phyloP scores from a whole-genome alignment of 2,113 vertebrate genomes.

The Oenanthe oenanthe region DNA sequence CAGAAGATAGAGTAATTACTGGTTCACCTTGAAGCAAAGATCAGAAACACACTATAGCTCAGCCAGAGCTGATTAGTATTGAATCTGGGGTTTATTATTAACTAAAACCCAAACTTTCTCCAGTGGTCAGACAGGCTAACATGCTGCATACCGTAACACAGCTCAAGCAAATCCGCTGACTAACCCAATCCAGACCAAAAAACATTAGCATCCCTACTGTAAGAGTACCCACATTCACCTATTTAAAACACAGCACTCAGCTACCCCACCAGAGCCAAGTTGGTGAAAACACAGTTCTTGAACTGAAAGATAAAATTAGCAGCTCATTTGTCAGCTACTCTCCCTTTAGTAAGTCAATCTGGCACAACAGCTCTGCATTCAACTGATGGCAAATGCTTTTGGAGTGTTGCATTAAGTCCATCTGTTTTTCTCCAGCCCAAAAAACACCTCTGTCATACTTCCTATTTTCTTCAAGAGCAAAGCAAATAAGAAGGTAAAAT shows the following conservation, averaged over 20 bases:
- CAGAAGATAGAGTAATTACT: constrained; percentile 50
- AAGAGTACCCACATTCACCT: not conserved
- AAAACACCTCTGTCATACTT: not conserved
- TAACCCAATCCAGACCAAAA: not conserved
- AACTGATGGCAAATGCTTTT: not conserved
- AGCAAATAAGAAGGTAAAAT: constrained; percentile 2
- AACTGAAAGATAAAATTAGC: constrained; percentile 67
- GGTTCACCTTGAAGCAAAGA: constrained; percentile 74
- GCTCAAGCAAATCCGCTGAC: constrained; percentile 35
- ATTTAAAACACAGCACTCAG: not conserved
- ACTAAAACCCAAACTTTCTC: constrained; percentile 59
- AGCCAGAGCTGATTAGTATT: constrained; percentile 53
- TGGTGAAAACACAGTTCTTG: constrained; percentile 24
- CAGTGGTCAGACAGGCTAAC: constrained; percentile 28
- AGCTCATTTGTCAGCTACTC: constrained; percentile 68
- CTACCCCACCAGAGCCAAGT: not conserved
- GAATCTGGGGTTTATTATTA: constrained; percentile 78
- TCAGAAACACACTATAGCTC: constrained; percentile 44
- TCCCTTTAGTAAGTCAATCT: constrained; percentile 41
- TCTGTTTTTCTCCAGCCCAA: not conserved
- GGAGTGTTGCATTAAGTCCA: not conserved
- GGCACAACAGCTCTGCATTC: not conserved
- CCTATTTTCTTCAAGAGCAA: not conserved
- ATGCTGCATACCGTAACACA: not conserved
- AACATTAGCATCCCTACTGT: not conserved